These are phyloP conservation scores for Pocillopora damicornis DNA, from an alignment of 64 coral and sea anemone genomes.

Conservation along the genomic window DNA sequence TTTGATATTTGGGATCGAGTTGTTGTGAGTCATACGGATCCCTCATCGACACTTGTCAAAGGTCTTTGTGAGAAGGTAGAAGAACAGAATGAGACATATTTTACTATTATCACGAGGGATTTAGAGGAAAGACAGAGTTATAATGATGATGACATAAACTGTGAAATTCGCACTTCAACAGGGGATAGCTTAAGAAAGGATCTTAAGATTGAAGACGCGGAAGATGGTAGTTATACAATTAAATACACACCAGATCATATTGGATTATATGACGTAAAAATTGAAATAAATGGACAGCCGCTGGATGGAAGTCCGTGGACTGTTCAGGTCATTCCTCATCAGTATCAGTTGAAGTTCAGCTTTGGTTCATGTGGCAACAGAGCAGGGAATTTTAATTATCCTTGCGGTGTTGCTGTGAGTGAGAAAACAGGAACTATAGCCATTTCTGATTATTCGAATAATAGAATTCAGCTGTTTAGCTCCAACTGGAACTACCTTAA, in stretches of 20 bases:
- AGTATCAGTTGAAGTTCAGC: too few species aligned
- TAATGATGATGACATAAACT: not conserved
- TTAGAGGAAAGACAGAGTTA: not conserved
- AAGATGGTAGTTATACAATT: not conserved
- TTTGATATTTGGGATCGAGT: not conserved
- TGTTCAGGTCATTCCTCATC: too few species aligned
- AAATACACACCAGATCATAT: not conserved
- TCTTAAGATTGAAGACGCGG: not conserved
- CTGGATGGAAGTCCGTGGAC: not conserved
- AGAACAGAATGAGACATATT: not conserved
- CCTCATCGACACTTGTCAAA: not conserved
- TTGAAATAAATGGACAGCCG: slow-evolving; percentile 4
- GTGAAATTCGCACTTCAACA: not conserved
- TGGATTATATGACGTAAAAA: not conserved
- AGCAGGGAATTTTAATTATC: too few species aligned
- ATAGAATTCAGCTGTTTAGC: too few species aligned
- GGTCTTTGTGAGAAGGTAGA: not conserved
- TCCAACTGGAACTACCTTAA: too few species aligned
- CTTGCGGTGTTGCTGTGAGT: too few species aligned
- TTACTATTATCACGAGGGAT: not conserved
- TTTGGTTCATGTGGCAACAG: too few species aligned
- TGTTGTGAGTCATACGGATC: not conserved
- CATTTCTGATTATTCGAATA: too few species aligned
- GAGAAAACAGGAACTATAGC: too few species aligned
- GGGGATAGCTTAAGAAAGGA: not conserved